Percentiles rank a stretch among this genome's conserved stretches.
These are phyloP conservation scores for Drosophila setifemur DNA, from an alignment of 1,140 invertebrate genomes.

Conservation along the genomic window DNA sequence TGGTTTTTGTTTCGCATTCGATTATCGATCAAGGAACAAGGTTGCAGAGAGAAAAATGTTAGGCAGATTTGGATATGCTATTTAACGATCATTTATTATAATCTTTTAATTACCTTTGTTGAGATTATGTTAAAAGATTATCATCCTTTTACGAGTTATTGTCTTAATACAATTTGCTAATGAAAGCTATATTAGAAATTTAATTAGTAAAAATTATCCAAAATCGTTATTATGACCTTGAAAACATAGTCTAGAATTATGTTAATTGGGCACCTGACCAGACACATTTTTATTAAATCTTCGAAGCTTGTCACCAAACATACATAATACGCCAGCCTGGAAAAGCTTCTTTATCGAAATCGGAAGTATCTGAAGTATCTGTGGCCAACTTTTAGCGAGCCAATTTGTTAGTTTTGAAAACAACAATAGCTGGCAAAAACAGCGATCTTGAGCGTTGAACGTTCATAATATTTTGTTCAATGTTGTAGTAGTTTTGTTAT, in stretches of 20 bases:
- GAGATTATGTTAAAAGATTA: neutral
- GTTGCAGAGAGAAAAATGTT: too few species aligned
- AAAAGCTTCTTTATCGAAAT: constrained; percentile 43
- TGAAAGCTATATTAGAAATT: too few species aligned
- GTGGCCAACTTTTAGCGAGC: constrained; percentile 22
- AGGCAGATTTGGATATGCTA: too few species aligned
- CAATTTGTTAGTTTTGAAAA: constrained; percentile 23
- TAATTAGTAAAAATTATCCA: too few species aligned
- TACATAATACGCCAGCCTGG: neutral
- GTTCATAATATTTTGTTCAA: constrained; percentile 80
- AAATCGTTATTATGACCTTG: neutral
- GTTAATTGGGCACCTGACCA: neutral
- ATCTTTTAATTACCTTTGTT: too few species aligned
- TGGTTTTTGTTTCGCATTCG: neutral
- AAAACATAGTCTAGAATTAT: neutral
- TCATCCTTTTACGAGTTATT: neutral
- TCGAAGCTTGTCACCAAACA: constrained; percentile 18
- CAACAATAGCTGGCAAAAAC: constrained; percentile 28
- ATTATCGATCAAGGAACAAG: neutral
- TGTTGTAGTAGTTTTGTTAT: constrained; percentile 25
- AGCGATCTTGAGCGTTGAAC: constrained; percentile 71
- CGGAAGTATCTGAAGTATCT: constrained; percentile 52
- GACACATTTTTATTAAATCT: neutral
- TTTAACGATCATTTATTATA: too few species aligned
- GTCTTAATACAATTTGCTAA: too few species aligned